Conservation (phyloP, 2,888 invertebrate species). For the Pachycephus smyrnensis region DNA sequence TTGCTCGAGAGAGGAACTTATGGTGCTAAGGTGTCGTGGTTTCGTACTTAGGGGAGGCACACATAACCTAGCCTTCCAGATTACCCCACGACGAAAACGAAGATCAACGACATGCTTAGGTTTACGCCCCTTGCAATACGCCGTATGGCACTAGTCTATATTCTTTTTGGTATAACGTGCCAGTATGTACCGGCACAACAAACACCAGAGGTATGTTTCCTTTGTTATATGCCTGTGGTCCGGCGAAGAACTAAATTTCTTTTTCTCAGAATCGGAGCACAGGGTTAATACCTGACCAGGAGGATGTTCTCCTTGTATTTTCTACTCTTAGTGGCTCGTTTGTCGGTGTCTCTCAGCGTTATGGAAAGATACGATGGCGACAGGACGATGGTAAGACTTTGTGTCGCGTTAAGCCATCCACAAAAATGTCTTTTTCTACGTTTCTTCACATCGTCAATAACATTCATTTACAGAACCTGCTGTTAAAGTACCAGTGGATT, state of each 20-base stretch:
- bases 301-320: conserved; percentile 75
- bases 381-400: conserved; percentile 82
- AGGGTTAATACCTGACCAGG: conserved; percentile 57
- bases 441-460: not conserved
- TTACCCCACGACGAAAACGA: not conserved
- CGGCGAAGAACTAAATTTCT: not conserved
- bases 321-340: conserved; percentile 95
- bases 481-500: conserved; percentile 82
- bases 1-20: not conserved
- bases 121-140: conserved; percentile 14
- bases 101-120: not conserved
- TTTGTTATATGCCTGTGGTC: not conserved
- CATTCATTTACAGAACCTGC: conserved; percentile 81
- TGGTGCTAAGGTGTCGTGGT: not conserved
- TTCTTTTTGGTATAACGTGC: conserved; percentile 8
- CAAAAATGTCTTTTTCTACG: conserved; percentile 17
- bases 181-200: conserved; percentile 28
- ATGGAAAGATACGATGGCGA: conserved; percentile 90
- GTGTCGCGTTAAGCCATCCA: not conserved
- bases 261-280: conserved; percentile 50
- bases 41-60: not conserved
- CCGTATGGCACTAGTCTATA: conserved; percentile 22
- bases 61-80: not conserved
- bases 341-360: conserved; percentile 87
- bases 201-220: conserved; percentile 27